Evolutionary conservation across 2,888 invertebrate genomes (phyloP).

Genomic region (Gonocerus acuteangulatus): DNA sequence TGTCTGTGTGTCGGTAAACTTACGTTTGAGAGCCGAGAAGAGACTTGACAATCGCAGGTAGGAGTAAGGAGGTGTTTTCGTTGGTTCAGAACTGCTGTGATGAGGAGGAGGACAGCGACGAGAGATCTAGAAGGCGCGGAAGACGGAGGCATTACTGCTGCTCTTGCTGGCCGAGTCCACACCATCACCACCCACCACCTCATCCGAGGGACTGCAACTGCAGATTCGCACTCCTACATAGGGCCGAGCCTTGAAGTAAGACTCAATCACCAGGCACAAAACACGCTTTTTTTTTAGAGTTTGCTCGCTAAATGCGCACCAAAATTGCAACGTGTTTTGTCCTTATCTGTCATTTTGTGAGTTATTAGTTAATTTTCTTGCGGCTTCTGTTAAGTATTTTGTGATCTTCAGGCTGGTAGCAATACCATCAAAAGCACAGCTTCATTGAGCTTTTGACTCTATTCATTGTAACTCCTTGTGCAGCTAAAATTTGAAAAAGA

Average conservation of each 20-base stretch:
- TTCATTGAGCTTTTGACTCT: too few species aligned
- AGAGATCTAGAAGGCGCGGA: background rate
- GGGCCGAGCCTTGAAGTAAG: conserved; percentile 48
- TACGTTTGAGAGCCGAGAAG: background rate
- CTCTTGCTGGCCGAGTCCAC: conserved; percentile 16
- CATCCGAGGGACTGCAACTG: conserved; percentile 75
- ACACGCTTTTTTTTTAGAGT: background rate
- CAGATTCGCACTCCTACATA: conserved; percentile 82
- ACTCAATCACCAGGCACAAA: conserved; percentile 5
- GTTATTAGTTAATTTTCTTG: too few species aligned
- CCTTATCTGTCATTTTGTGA: too few species aligned
- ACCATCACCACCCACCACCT: conserved; percentile 35
- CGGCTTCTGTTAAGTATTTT: too few species aligned
- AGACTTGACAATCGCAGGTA: background rate
- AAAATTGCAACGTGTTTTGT: too few species aligned
- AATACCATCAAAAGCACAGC: too few species aligned
- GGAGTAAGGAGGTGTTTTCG: conserved; percentile 17
- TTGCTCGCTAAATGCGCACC: too few species aligned
- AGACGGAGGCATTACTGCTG: conserved; percentile 12
- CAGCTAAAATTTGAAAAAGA: too few species aligned
- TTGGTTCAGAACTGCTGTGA: conserved; percentile 26
- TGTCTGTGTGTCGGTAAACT: too few species aligned
- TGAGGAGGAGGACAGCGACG: conserved; percentile 4
- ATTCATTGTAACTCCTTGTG: too few species aligned
- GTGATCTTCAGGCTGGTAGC: too few species aligned